Evolutionary conservation across 2,113 vertebrate species (phyloP).

Genomic region (Echinops telfairi): DNA sequence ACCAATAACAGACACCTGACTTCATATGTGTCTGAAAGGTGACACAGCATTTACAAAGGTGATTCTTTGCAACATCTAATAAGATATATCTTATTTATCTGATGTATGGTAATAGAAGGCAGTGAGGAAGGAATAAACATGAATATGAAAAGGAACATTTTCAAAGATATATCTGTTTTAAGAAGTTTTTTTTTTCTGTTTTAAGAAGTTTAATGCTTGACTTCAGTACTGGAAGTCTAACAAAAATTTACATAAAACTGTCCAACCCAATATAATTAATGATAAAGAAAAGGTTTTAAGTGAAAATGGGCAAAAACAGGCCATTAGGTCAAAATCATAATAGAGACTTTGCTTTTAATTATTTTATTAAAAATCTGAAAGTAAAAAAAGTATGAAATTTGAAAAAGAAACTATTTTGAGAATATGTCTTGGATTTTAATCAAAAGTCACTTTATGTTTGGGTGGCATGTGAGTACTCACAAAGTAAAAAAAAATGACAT

Average conservation of each 20-base stretch:
- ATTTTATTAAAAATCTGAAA: conserved; percentile 25
- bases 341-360: neutral
- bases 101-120: neutral
- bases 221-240: neutral
- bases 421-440: neutral
- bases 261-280: neutral
- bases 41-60: neutral
- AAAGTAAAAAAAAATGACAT: neutral
- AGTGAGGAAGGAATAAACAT: neutral
- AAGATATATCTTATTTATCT: too few species aligned
- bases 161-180: neutral
- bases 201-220: neutral
- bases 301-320: neutral
- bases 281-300: neutral
- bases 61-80: neutral
- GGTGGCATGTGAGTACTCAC: neutral
- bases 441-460: neutral
- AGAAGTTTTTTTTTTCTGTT: too few species aligned
- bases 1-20: conserved; percentile 38
- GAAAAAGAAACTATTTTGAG: conserved; percentile 20
- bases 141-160: neutral
- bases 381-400: neutral
- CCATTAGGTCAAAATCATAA: neutral
- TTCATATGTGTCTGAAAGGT: conserved; percentile 1
- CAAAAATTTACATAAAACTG: neutral